These are phyloP conservation scores for Chrysotoxum bicinctum DNA, from an alignment of 2,888 invertebrate species.

Conservation along the genomic window DNA sequence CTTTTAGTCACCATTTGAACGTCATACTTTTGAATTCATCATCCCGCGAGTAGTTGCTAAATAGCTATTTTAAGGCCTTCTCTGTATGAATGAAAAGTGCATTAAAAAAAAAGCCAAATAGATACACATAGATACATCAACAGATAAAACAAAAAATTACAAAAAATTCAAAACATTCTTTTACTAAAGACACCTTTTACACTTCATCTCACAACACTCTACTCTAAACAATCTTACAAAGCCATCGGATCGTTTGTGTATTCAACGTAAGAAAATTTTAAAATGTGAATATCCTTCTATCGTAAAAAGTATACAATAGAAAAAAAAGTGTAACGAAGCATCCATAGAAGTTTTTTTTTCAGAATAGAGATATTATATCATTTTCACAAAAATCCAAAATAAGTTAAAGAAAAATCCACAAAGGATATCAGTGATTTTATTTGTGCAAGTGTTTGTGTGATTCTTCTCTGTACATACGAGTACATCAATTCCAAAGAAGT, in stretches of 20 bases:
- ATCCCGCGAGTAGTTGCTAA: conserved; percentile 38
- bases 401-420: conserved; percentile 23
- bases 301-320: conserved; percentile 13
- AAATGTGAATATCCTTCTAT: conserved; percentile 55
- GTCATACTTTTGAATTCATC: conserved; percentile 58
- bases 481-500: neutral
- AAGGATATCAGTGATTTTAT: conserved; percentile 45
- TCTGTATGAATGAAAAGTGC: conserved; percentile 45
- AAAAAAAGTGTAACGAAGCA: conserved; percentile 2
- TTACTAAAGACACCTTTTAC: conserved; percentile 1
- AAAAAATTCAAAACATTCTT: conserved; percentile 43
- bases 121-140: conserved; percentile 34
- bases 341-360: conserved; percentile 9
- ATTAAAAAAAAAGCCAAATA: conserved; percentile 12
- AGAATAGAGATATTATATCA: conserved; percentile 29
- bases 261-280: conserved; percentile 17
- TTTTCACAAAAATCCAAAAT: conserved; percentile 19
- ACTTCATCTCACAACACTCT: conserved; percentile 19
- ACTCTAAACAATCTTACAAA: neutral
- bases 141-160: conserved; percentile 31
- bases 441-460: conserved; percentile 27
- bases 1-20: conserved; percentile 64
- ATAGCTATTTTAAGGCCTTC: neutral
- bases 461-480: neutral
- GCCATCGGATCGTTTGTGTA: conserved; percentile 19